These are phyloP conservation scores for Glareola pratincola DNA, from an alignment of 2,113 vertebrate species.

Conservation along the genomic window DNA sequence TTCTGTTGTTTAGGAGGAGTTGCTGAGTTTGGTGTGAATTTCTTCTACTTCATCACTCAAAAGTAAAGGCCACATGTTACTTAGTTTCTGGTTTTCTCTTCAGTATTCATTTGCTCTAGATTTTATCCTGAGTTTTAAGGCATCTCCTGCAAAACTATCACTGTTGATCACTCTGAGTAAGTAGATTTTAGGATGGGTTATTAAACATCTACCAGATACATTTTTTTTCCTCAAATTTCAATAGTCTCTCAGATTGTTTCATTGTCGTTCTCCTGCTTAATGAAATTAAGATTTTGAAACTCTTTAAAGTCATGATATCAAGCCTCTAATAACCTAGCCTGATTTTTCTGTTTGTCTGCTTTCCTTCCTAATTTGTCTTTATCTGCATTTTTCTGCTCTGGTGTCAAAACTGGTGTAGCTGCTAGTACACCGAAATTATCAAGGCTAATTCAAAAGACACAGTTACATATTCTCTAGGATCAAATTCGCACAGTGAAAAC, in stretches of 20 bases:
- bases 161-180: neutral
- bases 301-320: neutral
- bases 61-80: neutral
- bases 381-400: neutral
- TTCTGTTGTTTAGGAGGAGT: neutral
- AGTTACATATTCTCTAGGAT: neutral
- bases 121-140: neutral
- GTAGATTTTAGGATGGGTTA: neutral
- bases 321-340: neutral
- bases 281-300: neutral
- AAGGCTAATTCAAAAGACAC: neutral
- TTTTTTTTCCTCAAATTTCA: neutral
- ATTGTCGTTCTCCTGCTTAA: neutral
- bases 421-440: neutral
- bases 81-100: neutral
- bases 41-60: neutral
- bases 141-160: neutral
- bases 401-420: neutral
- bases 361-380: neutral
- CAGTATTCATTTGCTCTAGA: neutral
- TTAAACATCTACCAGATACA: neutral
- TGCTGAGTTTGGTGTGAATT: neutral
- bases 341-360: neutral
- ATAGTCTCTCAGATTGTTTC: neutral
- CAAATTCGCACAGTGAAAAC: neutral